Conservation (phyloP, 2,797 vertebrate species). For the Gymnothorax reevesii region DNA sequence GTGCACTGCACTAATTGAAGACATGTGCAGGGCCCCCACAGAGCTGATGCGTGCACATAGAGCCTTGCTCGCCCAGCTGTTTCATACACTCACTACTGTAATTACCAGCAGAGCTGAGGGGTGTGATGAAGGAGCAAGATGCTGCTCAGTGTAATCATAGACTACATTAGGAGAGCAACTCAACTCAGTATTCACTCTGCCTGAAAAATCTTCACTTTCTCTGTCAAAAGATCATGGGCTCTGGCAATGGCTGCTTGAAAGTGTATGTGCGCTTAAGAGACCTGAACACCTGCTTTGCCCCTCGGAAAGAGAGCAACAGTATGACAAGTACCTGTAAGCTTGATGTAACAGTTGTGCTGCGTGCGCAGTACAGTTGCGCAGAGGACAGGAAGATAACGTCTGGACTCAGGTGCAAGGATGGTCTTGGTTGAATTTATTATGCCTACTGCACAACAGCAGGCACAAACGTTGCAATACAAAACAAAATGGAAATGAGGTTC, state of each 20-base stretch:
- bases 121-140: neutral
- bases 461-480: no score
- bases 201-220: neutral
- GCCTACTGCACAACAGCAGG: no score
- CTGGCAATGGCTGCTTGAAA: neutral
- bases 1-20: neutral
- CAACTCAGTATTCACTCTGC: neutral
- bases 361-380: no score
- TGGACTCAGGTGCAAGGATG: no score
- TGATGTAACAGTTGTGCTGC: no score
- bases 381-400: no score
- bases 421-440: no score
- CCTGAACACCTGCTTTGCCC: neutral
- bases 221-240: neutral
- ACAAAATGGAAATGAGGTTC: no score
- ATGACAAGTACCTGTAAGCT: neutral
- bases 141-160: neutral
- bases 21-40: neutral
- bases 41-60: neutral
- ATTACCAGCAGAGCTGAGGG: neutral
- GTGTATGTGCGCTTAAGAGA: neutral
- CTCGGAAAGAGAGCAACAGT: neutral
- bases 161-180: neutral
- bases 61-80: slow-evolving; percentile 1
- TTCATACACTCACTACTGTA: slow-evolving; percentile 5